These are phyloP conservation scores for Myrmecophaga tridactyla DNA, from an alignment of 2,113 vertebrate genomes.

Conservation along the genomic window DNA sequence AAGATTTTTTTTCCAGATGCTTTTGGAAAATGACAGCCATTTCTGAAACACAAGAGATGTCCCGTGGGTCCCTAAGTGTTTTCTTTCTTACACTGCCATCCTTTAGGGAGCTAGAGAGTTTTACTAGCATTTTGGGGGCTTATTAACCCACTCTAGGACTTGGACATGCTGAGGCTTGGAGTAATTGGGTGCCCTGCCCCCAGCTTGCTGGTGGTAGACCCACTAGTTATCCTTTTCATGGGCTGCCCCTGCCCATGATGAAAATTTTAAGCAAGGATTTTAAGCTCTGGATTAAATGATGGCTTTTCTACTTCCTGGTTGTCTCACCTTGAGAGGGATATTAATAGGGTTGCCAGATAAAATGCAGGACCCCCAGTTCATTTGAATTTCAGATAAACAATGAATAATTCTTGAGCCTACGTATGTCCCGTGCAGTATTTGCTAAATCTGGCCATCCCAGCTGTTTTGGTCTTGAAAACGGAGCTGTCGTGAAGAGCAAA, in stretches of 20 bases:
- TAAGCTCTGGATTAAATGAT: background rate
- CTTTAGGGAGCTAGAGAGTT: background rate
- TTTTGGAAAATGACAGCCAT: background rate
- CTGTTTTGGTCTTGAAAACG: background rate
- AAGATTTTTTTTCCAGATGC: background rate
- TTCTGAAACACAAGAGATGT: background rate
- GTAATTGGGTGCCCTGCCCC: background rate
- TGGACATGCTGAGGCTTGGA: background rate
- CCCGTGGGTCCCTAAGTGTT: background rate
- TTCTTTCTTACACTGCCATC: background rate
- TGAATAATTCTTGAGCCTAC: background rate
- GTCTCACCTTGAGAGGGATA: background rate
- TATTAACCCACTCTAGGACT: background rate
- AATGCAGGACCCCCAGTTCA: background rate
- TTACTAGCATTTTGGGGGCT: background rate
- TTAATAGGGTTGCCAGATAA: background rate
- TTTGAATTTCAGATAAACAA: background rate
- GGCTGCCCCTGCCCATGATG: background rate
- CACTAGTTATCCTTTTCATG: background rate
- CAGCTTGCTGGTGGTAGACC: background rate
- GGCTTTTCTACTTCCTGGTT: background rate
- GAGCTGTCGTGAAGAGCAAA: background rate
- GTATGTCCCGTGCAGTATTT: background rate
- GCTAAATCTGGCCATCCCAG: background rate
- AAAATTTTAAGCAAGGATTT: background rate